Conservation (phyloP, 2,113 vertebrate species). For the Eidolon helvum region DNA sequence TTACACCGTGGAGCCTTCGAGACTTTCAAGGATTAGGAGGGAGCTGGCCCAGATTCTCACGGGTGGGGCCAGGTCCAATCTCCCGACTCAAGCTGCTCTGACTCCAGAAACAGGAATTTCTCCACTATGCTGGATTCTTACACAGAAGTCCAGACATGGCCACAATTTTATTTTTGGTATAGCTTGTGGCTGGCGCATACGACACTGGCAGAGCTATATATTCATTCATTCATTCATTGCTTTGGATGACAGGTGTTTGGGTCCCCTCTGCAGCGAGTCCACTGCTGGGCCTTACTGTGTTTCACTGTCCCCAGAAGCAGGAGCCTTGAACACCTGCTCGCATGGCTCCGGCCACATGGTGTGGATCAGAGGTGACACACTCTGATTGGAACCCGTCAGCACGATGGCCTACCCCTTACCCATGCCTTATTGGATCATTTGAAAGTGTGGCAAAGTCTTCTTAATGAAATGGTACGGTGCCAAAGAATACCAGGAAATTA, state of each 20-base stretch:
- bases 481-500: slow-evolving; percentile 28
- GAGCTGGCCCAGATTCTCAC: background rate
- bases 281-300: rapidly evolving
- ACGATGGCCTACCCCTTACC: background rate
- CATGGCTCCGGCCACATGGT: background rate
- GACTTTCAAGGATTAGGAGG: background rate
- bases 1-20: rapidly evolving
- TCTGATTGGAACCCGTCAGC: background rate
- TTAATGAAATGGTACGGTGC: background rate
- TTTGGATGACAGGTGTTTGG: background rate
- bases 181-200: background rate
- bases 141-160: background rate
- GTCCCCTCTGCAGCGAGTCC: background rate
- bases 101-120: too few relatives aligned
- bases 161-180: background rate
- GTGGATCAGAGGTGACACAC: background rate
- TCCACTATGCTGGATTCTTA: background rate
- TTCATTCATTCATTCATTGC: background rate
- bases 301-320: background rate
- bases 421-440: background rate
- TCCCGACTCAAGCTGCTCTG: background rate
- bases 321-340: background rate
- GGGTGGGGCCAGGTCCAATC: background rate
- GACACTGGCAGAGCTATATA: background rate
- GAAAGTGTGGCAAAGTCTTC: background rate